Evolutionary conservation across 1,140 invertebrate species (phyloP).

Genomic region (Calosoma granatense): DNA sequence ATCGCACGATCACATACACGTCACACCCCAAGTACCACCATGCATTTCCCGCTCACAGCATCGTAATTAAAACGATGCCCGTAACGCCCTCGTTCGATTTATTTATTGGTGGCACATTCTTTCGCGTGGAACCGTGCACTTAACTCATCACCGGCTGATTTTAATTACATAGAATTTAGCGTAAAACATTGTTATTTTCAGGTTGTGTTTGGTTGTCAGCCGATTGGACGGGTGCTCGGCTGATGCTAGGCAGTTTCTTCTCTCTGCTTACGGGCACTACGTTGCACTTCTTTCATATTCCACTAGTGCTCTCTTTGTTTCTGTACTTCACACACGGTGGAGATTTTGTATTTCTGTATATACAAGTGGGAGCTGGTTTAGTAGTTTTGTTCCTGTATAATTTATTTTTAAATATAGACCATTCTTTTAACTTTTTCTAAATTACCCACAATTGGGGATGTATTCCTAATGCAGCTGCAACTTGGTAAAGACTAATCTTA

Average conservation of each 20-base stretch:
- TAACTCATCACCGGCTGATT: slow-evolving; percentile 1
- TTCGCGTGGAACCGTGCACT: not conserved
- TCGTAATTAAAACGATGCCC: not conserved
- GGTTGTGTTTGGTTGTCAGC: not conserved
- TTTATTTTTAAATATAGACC: not conserved
- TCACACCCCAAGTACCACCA: not conserved
- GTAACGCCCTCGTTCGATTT: slow-evolving; percentile 2
- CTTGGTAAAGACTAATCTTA: too few relatives aligned
- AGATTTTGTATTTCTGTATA: not conserved
- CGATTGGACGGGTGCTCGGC: not conserved
- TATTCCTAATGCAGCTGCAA: too few relatives aligned
- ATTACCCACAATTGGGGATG: too few relatives aligned
- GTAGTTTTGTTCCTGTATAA: not conserved
- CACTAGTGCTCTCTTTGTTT: too few relatives aligned
- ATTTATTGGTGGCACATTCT: slow-evolving; percentile 8
- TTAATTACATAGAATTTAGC: slow-evolving; percentile 7
- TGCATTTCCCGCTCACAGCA: not conserved
- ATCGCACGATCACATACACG: not conserved
- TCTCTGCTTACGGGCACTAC: too few relatives aligned
- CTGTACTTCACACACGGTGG: not conserved
- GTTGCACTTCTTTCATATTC: too few relatives aligned
- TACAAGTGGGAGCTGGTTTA: not conserved
- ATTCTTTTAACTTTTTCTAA: too few relatives aligned
- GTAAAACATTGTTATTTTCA: slow-evolving; percentile 9
- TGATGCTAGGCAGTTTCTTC: too few relatives aligned